Conservation (phyloP, 2,888 invertebrate genomes). For the Chrysolina americana region DNA sequence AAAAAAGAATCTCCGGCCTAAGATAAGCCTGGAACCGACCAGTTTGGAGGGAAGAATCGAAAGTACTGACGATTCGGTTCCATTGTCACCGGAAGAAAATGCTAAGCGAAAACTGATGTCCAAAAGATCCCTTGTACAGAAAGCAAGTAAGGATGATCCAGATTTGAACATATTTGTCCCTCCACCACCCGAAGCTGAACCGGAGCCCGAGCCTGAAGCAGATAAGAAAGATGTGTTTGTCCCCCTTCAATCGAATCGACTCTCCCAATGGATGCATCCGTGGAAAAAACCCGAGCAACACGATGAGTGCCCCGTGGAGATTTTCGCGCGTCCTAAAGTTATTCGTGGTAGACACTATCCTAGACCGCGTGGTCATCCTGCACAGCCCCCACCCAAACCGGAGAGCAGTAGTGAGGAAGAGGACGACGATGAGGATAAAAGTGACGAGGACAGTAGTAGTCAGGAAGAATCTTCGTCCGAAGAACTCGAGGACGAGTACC, state of each 20-base stretch:
- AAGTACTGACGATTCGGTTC: neutral
- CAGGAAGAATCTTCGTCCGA: slow-evolving; percentile 53
- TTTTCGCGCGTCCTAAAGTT: slow-evolving; percentile 67
- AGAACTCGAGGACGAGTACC: slow-evolving; percentile 52
- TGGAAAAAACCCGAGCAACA: slow-evolving; percentile 66
- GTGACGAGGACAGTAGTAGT: slow-evolving; percentile 57
- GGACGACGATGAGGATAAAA: slow-evolving; percentile 58
- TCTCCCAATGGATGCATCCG: slow-evolving; percentile 67
- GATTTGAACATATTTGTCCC: slow-evolving; percentile 64
- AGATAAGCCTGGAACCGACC: neutral
- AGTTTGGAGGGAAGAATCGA: neutral
- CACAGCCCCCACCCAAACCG: slow-evolving; percentile 46
- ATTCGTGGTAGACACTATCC: slow-evolving; percentile 67
- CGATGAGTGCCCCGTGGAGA: slow-evolving; percentile 66
- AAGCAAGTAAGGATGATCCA: slow-evolving; percentile 64
- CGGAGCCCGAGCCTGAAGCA: slow-evolving; percentile 53
- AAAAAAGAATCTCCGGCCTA: neutral
- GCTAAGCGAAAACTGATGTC: slow-evolving; percentile 57
- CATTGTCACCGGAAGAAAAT: slow-evolving; percentile 8
- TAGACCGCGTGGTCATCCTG: slow-evolving; percentile 57
- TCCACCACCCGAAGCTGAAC: slow-evolving; percentile 65
- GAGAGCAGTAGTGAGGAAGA: slow-evolving; percentile 66
- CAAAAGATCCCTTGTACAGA: slow-evolving; percentile 66
- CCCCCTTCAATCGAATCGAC: slow-evolving; percentile 66
- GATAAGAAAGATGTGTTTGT: slow-evolving; percentile 68